Evolutionary conservation across 2,113 vertebrate genomes (phyloP).

Genomic region (Sylvicapra grimmia): DNA sequence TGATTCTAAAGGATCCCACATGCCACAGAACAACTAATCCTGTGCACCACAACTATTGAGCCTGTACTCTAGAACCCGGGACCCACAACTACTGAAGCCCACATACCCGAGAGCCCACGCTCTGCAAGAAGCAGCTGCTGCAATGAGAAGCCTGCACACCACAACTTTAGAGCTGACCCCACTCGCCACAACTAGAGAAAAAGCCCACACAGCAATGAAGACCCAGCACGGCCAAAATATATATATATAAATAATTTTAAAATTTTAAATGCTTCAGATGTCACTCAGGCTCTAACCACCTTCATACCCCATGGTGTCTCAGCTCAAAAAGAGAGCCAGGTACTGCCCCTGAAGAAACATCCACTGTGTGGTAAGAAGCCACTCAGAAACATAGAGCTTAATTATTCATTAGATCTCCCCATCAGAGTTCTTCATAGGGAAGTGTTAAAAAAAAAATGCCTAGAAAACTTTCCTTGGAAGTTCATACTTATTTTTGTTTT

Average conservation of each 20-base stretch:
- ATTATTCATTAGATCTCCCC: neutral
- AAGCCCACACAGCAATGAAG: neutral
- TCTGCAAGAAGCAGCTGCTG: neutral
- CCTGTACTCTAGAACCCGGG: neutral
- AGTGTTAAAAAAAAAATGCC: neutral
- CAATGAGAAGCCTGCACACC: neutral
- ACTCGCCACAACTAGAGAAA: neutral
- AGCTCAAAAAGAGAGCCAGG: neutral
- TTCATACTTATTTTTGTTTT: constrained; percentile 6
- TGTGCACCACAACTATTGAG: neutral
- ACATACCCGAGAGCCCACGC: neutral
- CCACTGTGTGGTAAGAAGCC: neutral
- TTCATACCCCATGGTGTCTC: neutral
- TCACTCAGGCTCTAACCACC: neutral
- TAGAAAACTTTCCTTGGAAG: constrained; percentile 43
- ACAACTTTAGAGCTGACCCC: accelerated
- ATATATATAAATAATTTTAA: neutral
- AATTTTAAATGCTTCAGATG: neutral
- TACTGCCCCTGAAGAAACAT: constrained; percentile 25
- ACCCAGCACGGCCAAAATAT: neutral
- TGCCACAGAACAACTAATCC: neutral
- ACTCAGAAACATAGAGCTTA: neutral
- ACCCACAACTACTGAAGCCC: neutral
- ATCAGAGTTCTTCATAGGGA: neutral
- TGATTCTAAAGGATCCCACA: neutral